A percentile compares a stretch with the other conserved stretches of the same genome.
phyloP scores from a whole-genome alignment of 2,113 vertebrate species.

The Nerophis ophidion region DNA sequence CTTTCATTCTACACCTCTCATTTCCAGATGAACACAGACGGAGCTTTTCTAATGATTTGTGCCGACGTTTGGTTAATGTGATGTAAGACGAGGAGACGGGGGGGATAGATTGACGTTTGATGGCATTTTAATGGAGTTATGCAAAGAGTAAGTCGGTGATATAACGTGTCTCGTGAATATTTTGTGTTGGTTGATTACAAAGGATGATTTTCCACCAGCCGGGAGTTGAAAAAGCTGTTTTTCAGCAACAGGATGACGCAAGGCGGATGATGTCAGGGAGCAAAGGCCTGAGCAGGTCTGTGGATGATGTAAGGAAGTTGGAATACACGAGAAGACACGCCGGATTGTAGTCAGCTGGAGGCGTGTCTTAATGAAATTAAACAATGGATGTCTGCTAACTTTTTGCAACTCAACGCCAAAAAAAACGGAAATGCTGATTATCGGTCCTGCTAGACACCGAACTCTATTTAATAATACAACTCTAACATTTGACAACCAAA shows the following conservation, averaged over 20 bases:
- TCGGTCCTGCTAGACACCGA: no score
- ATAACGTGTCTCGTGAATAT: constrained; percentile 20
- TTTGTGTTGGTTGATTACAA: neutral
- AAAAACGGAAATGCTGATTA: no score
- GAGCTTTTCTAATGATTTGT: constrained; percentile 35
- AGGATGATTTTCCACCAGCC: neutral
- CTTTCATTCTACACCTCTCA: constrained; percentile 23
- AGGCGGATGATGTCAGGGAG: constrained; percentile 29
- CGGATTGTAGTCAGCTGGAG: no score
- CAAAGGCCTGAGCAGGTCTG: constrained; percentile 16
- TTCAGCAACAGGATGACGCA: constrained; percentile 24
- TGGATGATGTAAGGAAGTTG: constrained; percentile 39
- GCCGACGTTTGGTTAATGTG: constrained; percentile 27
- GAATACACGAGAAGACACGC: constrained; percentile 36
- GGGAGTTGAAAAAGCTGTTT: constrained; percentile 14
- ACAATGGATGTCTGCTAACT: no score
- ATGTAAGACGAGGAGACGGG: constrained; percentile 12
- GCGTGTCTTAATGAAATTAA: no score
- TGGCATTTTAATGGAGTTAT: constrained; percentile 29
- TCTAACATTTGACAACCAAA: no score
- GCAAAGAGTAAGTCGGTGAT: constrained; percentile 4
- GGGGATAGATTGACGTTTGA: constrained; percentile 19
- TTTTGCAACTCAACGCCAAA: no score
- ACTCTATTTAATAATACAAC: no score
- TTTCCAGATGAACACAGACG: constrained; percentile 34